Conservation (phyloP, 2,113 vertebrate genomes). For the Planiliza haematocheilus region DNA sequence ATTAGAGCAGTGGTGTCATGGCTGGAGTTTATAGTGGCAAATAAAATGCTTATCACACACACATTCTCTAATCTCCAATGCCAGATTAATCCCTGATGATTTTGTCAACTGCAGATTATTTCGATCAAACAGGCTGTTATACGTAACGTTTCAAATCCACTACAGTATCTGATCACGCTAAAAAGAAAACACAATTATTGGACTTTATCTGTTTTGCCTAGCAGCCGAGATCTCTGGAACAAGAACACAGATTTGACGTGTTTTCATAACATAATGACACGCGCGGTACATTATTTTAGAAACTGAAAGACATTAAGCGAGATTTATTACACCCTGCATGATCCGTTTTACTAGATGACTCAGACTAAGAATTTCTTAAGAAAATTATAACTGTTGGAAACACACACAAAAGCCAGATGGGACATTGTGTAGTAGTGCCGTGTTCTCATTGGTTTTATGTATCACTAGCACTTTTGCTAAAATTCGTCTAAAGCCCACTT, state of each 20-base stretch:
- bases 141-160: background rate
- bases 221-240: constrained; percentile 11
- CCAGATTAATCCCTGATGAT: constrained; percentile 10
- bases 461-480: background rate
- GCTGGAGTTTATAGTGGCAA: constrained; percentile 17
- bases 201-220: background rate
- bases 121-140: constrained; percentile 23
- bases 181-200: background rate
- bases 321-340: constrained; percentile 12
- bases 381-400: background rate
- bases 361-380: constrained; percentile 13
- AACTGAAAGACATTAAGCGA: constrained; percentile 8
- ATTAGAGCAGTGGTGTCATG: constrained; percentile 24
- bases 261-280: background rate
- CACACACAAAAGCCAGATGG: constrained; percentile 3
- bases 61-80: constrained; percentile 39
- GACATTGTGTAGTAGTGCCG: background rate
- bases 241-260: background rate
- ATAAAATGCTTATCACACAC: constrained; percentile 37
- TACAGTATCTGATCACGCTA: constrained; percentile 1
- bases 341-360: constrained; percentile 26
- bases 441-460: background rate
- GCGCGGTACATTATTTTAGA: background rate
- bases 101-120: constrained; percentile 40
- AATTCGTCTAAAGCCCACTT: background rate